These are phyloP conservation scores for Procavia capensis DNA, from an alignment of 2,113 vertebrate genomes.

Conservation along the genomic window DNA sequence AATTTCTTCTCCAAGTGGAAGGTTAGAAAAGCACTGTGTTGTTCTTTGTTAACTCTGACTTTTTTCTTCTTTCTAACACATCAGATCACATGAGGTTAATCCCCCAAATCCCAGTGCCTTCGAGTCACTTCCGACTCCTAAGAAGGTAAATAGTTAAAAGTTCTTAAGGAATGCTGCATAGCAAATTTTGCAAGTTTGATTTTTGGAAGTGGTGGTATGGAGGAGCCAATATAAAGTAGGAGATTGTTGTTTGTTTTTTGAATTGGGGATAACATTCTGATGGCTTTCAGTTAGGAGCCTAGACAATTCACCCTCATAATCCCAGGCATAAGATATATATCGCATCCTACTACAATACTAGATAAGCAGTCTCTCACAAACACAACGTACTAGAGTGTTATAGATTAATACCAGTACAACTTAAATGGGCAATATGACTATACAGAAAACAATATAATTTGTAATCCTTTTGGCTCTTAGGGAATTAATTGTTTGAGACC, in stretches of 20 bases:
- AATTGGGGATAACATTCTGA: background rate
- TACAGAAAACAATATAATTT: background rate
- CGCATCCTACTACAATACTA: background rate
- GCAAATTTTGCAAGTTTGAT: background rate
- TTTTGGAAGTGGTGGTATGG: background rate
- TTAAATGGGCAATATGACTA: background rate
- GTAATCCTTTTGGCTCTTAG: background rate
- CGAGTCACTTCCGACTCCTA: too few species aligned
- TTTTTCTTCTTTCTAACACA: background rate
- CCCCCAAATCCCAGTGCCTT: too few species aligned
- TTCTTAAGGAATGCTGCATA: background rate
- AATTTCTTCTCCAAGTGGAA: background rate
- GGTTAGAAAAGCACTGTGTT: background rate
- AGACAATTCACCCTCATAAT: background rate
- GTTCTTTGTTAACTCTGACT: background rate
- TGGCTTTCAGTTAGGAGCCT: background rate
- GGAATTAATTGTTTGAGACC: background rate
- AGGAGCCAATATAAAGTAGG: background rate
- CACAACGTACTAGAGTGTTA: background rate
- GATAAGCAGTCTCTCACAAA: background rate
- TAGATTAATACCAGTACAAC: background rate
- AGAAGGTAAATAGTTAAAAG: constrained; percentile 12
- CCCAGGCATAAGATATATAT: background rate
- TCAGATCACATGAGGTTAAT: background rate
- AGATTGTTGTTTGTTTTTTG: background rate